phyloP scores from a whole-genome alignment of 1,140 invertebrate genomes.

The Zelostemma sp. region DNA sequence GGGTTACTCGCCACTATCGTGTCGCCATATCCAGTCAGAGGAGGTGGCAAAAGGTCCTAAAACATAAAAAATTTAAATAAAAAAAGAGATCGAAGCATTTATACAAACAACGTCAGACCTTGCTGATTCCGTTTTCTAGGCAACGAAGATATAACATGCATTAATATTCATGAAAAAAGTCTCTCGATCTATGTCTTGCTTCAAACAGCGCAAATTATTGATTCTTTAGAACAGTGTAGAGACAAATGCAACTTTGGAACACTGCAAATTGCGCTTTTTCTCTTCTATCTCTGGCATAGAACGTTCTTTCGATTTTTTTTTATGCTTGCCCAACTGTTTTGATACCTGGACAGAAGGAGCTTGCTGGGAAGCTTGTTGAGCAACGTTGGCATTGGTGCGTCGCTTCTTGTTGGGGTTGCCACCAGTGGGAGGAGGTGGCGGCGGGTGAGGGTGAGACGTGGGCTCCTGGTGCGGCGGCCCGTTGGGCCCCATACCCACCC shows the following conservation, averaged over 20 bases:
- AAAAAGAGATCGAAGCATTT: not conserved
- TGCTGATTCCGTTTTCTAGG: not conserved
- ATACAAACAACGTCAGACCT: no score
- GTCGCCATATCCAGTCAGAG: conserved; percentile 88
- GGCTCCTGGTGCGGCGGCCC: conserved; percentile 68
- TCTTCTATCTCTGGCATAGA: not conserved
- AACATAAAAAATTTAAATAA: conserved; percentile 20
- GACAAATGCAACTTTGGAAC: no score
- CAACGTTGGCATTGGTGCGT: conserved; percentile 69
- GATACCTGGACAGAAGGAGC: conserved; percentile 69
- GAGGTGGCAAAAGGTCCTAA: conserved; percentile 85
- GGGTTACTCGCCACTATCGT: conserved; percentile 95
- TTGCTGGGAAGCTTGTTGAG: conserved; percentile 69
- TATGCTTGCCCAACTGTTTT: not conserved
- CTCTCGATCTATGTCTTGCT: conserved; percentile 19
- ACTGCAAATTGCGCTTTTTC: no score
- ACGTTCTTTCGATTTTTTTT: conserved; percentile 2
- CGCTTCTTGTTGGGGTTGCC: conserved; percentile 76
- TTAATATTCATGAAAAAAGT: no score
- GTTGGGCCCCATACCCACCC: conserved; percentile 64
- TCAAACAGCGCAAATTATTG: conserved; percentile 29
- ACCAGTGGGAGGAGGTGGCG: conserved; percentile 68
- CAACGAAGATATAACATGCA: no score
- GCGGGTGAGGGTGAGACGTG: conserved; percentile 67
- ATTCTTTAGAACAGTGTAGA: conserved; percentile 25